These are phyloP conservation scores for Fregata magnificens DNA, from an alignment of 2,113 vertebrate genomes.

Conservation along the genomic window DNA sequence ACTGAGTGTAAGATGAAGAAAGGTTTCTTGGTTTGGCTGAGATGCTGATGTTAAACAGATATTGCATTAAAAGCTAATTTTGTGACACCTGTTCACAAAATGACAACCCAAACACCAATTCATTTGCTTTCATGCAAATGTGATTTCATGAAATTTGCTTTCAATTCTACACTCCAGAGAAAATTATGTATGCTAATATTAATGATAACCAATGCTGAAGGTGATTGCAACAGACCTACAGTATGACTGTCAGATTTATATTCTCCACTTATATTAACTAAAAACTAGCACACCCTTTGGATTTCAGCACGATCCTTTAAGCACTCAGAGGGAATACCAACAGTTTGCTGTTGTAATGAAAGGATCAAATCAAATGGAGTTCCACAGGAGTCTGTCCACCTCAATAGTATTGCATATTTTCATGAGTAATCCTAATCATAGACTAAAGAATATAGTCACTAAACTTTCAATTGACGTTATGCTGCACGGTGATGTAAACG, in stretches of 20 bases:
- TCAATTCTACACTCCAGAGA: neutral
- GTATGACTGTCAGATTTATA: neutral
- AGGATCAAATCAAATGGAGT: neutral
- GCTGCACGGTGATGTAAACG: neutral
- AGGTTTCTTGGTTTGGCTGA: neutral
- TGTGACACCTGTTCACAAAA: neutral
- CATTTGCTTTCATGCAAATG: neutral
- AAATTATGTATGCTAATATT: neutral
- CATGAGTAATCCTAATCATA: neutral
- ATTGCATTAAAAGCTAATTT: neutral
- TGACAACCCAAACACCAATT: neutral
- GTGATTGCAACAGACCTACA: neutral
- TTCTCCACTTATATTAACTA: neutral
- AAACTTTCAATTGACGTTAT: neutral
- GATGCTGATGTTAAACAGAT: neutral
- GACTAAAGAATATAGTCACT: neutral
- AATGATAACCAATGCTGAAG: neutral
- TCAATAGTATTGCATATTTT: neutral
- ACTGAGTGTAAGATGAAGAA: neutral
- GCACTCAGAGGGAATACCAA: neutral
- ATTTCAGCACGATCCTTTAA: neutral
- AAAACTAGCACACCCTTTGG: neutral
- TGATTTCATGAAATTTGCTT: neutral
- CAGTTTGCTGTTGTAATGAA: neutral
- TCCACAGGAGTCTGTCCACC: neutral